Evolutionary conservation across 92 coral and sea anemone genomes (phyloP).

Genomic region (Parazoanthus atlanticus): DNA sequence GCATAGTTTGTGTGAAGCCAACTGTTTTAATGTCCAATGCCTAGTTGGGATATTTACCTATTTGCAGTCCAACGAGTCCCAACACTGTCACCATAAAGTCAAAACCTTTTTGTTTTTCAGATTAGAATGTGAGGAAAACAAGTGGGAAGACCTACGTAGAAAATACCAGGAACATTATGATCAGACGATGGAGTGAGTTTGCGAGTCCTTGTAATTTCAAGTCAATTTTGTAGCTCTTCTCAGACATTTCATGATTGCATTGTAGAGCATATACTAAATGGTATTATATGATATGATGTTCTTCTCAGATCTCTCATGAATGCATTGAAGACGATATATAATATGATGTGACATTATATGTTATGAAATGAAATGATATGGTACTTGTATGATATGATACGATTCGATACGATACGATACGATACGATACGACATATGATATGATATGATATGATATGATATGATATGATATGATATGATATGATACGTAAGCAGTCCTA

Average conservation of each 20-base stretch:
- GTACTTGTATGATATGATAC: no score
- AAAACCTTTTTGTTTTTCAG: conserved; percentile 37
- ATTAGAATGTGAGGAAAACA: conserved; percentile 61
- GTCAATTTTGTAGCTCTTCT: neutral
- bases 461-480: no score
- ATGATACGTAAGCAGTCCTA: no score
- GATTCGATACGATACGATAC: neutral
- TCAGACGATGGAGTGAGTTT: conserved; percentile 58
- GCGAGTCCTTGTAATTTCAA: neutral
- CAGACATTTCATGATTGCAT: no score
- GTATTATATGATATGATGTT: no score
- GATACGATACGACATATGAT: neutral
- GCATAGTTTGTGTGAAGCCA: no score
- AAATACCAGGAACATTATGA: conserved; percentile 59
- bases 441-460: no score
- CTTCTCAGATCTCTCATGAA: no score
- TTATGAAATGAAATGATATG: no score
- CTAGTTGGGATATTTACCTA: neutral
- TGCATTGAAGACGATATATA: conserved; percentile 5
- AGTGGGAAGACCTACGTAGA: conserved; percentile 80
- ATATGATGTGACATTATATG: neutral
- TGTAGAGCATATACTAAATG: no score
- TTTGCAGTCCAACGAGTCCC: no score
- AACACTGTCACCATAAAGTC: neutral
- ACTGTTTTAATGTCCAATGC: no score